Evolutionary conservation across 2,888 invertebrate genomes (phyloP).

Genomic region (Pardosa pseudoannulata): DNA sequence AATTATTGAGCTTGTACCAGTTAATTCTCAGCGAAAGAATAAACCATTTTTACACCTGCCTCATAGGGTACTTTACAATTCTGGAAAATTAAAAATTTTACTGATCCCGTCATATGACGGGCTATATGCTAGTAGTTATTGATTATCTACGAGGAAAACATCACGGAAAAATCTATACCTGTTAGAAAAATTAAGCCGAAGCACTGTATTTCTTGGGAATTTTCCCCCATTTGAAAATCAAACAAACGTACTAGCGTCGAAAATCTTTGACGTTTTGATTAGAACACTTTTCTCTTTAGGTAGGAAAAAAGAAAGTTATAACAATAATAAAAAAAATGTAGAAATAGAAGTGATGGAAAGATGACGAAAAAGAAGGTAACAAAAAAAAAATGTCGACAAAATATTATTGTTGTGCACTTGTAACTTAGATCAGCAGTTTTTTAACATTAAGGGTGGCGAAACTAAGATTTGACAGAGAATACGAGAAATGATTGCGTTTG

Average conservation of each 20-base stretch:
- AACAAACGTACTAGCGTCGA: neutral
- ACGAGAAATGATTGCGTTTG: slow-evolving; percentile 33
- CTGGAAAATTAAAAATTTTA: too few species aligned
- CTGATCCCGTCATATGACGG: too few species aligned
- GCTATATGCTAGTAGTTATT: too few species aligned
- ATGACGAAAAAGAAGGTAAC: too few species aligned
- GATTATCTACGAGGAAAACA: too few species aligned
- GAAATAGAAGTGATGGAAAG: neutral
- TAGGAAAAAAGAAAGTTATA: neutral
- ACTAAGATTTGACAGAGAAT: neutral
- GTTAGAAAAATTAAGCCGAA: slow-evolving; percentile 7
- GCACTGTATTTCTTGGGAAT: slow-evolving; percentile 12
- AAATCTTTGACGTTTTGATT: slow-evolving; percentile 46
- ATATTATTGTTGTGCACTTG: slow-evolving; percentile 38
- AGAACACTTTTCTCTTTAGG: slow-evolving; percentile 21
- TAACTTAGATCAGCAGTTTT: slow-evolving; percentile 13
- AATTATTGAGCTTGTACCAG: too few species aligned
- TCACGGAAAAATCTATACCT: too few species aligned
- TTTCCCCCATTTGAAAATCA: slow-evolving; percentile 28
- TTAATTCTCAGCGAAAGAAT: too few species aligned
- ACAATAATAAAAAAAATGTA: neutral
- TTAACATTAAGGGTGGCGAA: neutral
- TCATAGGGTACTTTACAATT: too few species aligned
- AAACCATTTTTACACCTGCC: too few species aligned
- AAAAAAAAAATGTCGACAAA: slow-evolving; percentile 17